Evolutionary conservation across 2,797 vertebrate species (phyloP).

Genomic region (Anabas testudineus): DNA sequence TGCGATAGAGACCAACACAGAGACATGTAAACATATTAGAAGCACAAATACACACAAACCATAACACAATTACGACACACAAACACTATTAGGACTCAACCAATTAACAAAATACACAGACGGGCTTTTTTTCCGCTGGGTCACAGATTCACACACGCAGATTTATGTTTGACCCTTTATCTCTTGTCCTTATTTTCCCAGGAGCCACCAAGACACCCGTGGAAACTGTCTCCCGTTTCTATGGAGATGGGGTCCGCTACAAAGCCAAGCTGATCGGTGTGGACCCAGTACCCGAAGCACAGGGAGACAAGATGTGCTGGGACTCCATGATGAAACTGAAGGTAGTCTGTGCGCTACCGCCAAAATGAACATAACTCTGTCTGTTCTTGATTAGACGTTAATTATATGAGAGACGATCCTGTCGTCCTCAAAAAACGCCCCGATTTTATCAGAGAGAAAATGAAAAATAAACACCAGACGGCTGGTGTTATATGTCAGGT

Average conservation of each 20-base stretch:
- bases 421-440: not conserved
- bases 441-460: not conserved
- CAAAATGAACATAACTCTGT: conserved; percentile 5
- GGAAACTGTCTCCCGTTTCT: conserved; percentile 66
- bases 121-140: not conserved
- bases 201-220: conserved; percentile 27
- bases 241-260: conserved; percentile 84
- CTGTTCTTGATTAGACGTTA: not conserved
- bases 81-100: conserved; percentile 3
- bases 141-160: not conserved
- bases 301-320: conserved; percentile 85
- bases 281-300: conserved; percentile 73
- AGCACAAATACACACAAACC: conserved; percentile 27
- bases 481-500: not conserved
- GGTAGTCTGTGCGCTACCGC: conserved; percentile 56
- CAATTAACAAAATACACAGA: conserved; percentile 25
- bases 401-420: not conserved
- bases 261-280: conserved; percentile 86
- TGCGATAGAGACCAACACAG: not conserved
- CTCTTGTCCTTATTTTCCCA: conserved; percentile 37
- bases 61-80: conserved; percentile 1
- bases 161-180: conserved; percentile 9
- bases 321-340: conserved; percentile 88
- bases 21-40: not conserved
- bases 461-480: not conserved